These are phyloP conservation scores for Tetrapedia diversipes DNA, from an alignment of 2,888 invertebrate species.

Conservation along the genomic window DNA sequence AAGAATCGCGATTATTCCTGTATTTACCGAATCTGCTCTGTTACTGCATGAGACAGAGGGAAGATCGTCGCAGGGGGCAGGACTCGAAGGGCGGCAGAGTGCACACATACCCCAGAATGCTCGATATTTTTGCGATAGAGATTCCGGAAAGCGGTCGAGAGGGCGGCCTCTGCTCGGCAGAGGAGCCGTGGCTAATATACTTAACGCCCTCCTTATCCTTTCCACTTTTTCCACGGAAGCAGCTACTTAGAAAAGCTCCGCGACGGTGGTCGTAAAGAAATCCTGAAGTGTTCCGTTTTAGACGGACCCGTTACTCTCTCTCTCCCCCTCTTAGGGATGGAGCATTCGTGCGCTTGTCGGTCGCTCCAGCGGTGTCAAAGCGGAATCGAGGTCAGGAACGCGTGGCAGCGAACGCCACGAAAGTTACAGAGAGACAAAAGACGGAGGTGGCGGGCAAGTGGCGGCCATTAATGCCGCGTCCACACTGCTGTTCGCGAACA, in stretches of 20 bases:
- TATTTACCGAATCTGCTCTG: not conserved
- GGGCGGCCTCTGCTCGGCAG: not conserved
- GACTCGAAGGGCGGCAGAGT: too few relatives aligned
- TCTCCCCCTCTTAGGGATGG: too few relatives aligned
- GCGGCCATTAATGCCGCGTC: slow-evolving; percentile 9
- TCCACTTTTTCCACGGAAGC: slow-evolving; percentile 10
- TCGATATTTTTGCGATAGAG: slow-evolving; percentile 5
- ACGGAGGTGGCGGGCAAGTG: slow-evolving; percentile 2
- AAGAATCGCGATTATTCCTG: not conserved
- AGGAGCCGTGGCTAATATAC: slow-evolving; percentile 32
- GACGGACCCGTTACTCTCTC: slow-evolving; percentile 54
- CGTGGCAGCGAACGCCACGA: slow-evolving; percentile 30
- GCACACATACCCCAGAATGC: too few relatives aligned
- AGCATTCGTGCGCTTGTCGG: slow-evolving; percentile 49
- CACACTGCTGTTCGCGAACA: too few relatives aligned
- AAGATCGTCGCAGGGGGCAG: not conserved
- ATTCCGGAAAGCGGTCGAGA: slow-evolving; percentile 1
- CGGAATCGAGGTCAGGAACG: slow-evolving; percentile 63
- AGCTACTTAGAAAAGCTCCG: slow-evolving; percentile 40
- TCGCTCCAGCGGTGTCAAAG: slow-evolving; percentile 59
- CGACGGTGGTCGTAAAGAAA: slow-evolving; percentile 44
- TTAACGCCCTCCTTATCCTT: slow-evolving; percentile 31
- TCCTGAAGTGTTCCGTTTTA: slow-evolving; percentile 62
- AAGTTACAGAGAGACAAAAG: slow-evolving; percentile 40
- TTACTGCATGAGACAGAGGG: not conserved